Conservation (phyloP, 1,140 invertebrate species). For the Heliconius himera region DNA sequence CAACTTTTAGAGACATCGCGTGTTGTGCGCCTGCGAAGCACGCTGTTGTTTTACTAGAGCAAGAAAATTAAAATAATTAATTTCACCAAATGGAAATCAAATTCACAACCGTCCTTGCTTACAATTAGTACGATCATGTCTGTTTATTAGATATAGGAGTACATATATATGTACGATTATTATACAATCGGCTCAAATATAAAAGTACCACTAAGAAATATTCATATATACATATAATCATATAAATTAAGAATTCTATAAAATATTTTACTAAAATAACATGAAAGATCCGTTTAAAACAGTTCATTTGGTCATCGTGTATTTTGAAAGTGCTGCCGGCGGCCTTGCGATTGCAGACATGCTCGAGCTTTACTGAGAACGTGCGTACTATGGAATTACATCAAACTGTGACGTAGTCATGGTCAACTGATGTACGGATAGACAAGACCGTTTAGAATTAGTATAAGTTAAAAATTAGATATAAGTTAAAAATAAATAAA, state of each 20-base stretch:
- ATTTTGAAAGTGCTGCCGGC: slow-evolving; percentile 30
- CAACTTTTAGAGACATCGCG: too few species aligned
- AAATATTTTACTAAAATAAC: not conserved
- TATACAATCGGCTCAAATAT: not conserved
- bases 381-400: slow-evolving; percentile 31
- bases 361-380: slow-evolving; percentile 22
- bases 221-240: not conserved
- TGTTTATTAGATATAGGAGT: not conserved
- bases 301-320: not conserved
- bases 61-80: not conserved
- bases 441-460: not conserved
- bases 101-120: too few species aligned
- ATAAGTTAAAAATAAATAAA: too few species aligned
- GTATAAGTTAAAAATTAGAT: too few species aligned
- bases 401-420: slow-evolving; percentile 30
- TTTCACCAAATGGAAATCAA: too few species aligned
- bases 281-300: slow-evolving; percentile 4
- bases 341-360: slow-evolving; percentile 29
- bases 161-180: too few species aligned
- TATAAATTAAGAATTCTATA: not conserved
- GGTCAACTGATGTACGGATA: slow-evolving; percentile 14
- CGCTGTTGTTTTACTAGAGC: too few species aligned
- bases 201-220: not conserved
- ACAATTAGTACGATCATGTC: not conserved
- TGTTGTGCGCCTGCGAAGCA: too few species aligned